Evolutionary conservation across 2,797 vertebrate genomes (phyloP).

Genomic region (Acanthornis magna): DNA sequence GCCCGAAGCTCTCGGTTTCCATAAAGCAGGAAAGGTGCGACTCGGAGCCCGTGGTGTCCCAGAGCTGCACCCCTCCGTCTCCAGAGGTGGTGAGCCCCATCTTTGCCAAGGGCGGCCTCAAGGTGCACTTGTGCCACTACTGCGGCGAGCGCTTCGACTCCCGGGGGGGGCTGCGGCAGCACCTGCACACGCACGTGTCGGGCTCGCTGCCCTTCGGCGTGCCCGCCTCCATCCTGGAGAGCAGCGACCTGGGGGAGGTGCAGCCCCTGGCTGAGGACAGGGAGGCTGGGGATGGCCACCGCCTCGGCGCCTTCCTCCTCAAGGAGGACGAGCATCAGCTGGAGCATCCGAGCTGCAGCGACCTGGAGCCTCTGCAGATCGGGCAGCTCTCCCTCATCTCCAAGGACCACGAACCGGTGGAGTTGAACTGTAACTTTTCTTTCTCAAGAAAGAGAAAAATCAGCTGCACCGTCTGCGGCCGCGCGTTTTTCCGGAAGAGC

Average conservation of each 20-base stretch:
- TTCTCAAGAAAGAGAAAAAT: conserved; percentile 92
- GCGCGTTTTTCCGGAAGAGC: conserved; percentile 87
- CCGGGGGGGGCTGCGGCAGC: conserved; percentile 83
- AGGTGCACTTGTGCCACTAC: conserved; percentile 86
- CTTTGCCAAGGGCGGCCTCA: conserved; percentile 76
- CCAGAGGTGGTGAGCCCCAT: conserved; percentile 71
- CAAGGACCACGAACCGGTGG: conserved; percentile 76
- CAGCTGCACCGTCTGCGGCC: conserved; percentile 88
- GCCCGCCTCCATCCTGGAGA: conserved; percentile 82
- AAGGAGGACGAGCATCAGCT: conserved; percentile 65
- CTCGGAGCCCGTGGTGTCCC: conserved; percentile 76
- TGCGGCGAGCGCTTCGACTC: conserved; percentile 91
- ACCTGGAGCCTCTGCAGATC: conserved; percentile 85
- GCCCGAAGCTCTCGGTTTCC: conserved; percentile 67
- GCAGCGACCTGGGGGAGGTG: conserved; percentile 82
- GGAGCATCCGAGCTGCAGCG: conserved; percentile 67
- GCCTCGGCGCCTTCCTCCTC: conserved; percentile 63
- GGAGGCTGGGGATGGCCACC: conserved; percentile 66
- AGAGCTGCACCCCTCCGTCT: conserved; percentile 68
- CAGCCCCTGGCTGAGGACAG: conserved; percentile 76
- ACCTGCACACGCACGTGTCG: conserved; percentile 87
- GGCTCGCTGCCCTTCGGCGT: conserved; percentile 80
- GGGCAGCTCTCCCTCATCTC: conserved; percentile 83
- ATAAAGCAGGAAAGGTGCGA: conserved; percentile 90
- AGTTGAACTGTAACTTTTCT: conserved; percentile 82